Base-by-base conservation (phyloP, 2,888 invertebrate genomes). In the Spatulosminthurus flaviceps region DNA sequence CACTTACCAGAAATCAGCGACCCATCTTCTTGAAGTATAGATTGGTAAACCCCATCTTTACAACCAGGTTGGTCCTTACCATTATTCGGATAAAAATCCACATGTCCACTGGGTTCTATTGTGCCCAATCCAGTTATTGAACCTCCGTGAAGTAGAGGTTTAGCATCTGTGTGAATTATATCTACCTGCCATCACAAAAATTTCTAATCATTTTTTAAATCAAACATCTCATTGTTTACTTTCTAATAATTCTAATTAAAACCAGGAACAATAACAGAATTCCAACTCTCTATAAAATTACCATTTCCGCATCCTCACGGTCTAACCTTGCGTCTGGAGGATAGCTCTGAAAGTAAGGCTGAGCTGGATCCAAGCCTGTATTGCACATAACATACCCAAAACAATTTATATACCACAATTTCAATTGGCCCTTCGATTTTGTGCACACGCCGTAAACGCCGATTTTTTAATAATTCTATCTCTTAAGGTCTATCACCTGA, bases 1-100 rank as follows among this genome's bases (percentile, higher is more conserved):
- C 69, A 5, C 82, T 74, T 87, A 89, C 92, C 92, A 83, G 89
- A 87, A 81, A 92, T 89, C 77, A 93, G 88, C 66, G 92, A 91
- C 66, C 91, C 91, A 51, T 90, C 90, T 84, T 91, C 91, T 76
- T 90, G 89, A 79, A 90, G 90, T 83, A 93, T 91, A 70, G 92
- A 92, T 81, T 92, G 91, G 73, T 91, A 88, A 19, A 93, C 89
- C 42, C 90, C 90, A 75, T 88, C 87, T 80, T 88, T 88, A 84
- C 92, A 92, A 1, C 94, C 94, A 0, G 94, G 94, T 87, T 94
- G 96, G 80, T 92, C 91, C 7, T 92, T 81, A 5, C 90, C 96
- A 0, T 95, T 95, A 87, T 97, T 97, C 0, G 96, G 95, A 87
- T 92, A 97, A 88, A 95, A 96, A 87, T 97, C 97, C 2, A 95